Conservation (phyloP, 1,140 invertebrate species). For the Zaprionus inermis region DNA sequence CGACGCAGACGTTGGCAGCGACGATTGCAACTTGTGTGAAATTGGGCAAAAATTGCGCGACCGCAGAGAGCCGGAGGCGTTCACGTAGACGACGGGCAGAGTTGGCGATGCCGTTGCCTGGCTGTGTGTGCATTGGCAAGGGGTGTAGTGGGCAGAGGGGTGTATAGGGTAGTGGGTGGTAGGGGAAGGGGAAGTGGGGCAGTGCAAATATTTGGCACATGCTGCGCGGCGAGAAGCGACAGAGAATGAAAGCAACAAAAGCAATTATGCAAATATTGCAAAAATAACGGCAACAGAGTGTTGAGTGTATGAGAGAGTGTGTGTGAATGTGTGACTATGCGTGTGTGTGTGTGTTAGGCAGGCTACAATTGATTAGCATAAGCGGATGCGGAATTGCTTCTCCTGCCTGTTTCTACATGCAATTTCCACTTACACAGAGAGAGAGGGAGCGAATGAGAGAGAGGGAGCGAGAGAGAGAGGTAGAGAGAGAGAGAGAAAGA, state of each 20-base stretch:
- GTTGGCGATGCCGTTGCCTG: neutral
- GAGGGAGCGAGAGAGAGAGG: too few species aligned
- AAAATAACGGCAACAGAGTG: slow-evolving; percentile 61
- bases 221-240: slow-evolving; percentile 20
- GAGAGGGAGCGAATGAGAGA: neutral
- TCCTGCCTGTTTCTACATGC: slow-evolving; percentile 47
- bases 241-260: slow-evolving; percentile 67
- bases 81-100: slow-evolving; percentile 23
- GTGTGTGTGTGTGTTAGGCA: slow-evolving; percentile 40
- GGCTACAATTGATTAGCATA: slow-evolving; percentile 65
- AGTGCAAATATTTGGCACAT: slow-evolving; percentile 62
- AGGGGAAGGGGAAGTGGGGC: slow-evolving; percentile 14
- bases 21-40: slow-evolving; percentile 59
- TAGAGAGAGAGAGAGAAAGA: too few species aligned
- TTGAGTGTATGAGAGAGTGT: slow-evolving; percentile 12
- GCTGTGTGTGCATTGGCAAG: neutral
- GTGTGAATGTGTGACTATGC: slow-evolving; percentile 13
- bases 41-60: slow-evolving; percentile 61
- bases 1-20: neutral
- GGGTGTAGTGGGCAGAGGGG: neutral
- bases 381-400: slow-evolving; percentile 43
- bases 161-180: neutral
- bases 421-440: slow-evolving; percentile 19
- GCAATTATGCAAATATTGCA: slow-evolving; percentile 71
- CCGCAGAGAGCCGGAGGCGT: slow-evolving; percentile 35